phyloP scores from a whole-genome alignment of 2,797 vertebrate species.

The Amniataba percoides region DNA sequence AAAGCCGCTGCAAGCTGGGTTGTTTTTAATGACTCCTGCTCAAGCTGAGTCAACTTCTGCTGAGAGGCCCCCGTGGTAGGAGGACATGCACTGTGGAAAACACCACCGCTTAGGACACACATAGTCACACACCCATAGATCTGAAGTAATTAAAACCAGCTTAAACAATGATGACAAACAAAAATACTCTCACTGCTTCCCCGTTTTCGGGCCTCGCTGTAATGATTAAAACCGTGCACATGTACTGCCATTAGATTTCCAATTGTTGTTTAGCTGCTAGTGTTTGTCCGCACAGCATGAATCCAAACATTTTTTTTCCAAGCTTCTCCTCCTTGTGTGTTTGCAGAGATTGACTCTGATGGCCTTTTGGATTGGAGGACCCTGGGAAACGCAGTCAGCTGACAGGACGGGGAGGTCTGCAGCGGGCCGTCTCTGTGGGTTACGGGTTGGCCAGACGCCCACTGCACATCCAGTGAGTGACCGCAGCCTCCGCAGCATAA shows the following conservation, averaged over 20 bases:
- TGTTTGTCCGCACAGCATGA: constrained; percentile 59
- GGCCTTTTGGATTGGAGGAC: constrained; percentile 81
- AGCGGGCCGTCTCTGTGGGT: constrained; percentile 73
- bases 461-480: constrained; percentile 70
- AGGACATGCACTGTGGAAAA: constrained; percentile 34
- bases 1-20: constrained; percentile 36
- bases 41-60: constrained; percentile 74
- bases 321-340: constrained; percentile 77
- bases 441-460: constrained; percentile 73
- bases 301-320: constrained; percentile 81
- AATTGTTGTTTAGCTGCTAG: constrained; percentile 45
- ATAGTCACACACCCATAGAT: constrained; percentile 6
- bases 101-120: constrained; percentile 25
- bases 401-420: constrained; percentile 78
- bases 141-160: constrained; percentile 41
- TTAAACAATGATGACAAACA: neutral
- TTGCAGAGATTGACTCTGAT: constrained; percentile 85
- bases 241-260: constrained; percentile 26
- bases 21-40: constrained; percentile 66
- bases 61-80: constrained; percentile 38
- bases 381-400: constrained; percentile 87
- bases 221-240: constrained; percentile 35
- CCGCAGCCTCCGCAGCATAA: constrained; percentile 65
- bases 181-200: neutral
- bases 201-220: neutral